Evolutionary conservation across 2,797 vertebrate genomes (phyloP), one percentile per base, ranked within the genome.

Genomic region (Pseudotriccus pelzelni): DNA sequence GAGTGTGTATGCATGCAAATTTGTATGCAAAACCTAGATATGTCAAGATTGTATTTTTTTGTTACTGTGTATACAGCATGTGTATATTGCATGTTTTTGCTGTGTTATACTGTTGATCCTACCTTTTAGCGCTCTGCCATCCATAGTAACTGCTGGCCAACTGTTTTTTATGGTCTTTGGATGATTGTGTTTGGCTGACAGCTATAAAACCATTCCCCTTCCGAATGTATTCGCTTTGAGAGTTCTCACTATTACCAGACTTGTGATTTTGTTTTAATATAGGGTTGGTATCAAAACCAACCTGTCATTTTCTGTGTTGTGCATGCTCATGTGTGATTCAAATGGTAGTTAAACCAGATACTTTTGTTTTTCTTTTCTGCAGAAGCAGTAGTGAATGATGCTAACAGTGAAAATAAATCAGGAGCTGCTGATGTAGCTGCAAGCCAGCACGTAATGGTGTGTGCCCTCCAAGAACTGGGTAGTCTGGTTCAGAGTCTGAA

Each of bases 391-490:
- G 98, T 99, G 97, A 99, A 99, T 76, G 99, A 99, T 91, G 97
- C 99, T 50, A 99, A 98, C 60, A 98, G 98, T 36, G 99, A 99
- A 96, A 99, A 99, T 96, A 99, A 99, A 92, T 98, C 98, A 0
- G 99, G 99, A 30, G 98, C 98, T 25, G 98, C 99, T 2, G 99
- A 99, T 67, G 98, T 99, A 18, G 99, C 99, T 34, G 99, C 99
- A 83, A 99, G 99, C 97, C 99, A 99, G 96, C 99, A 99, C 2
- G 99, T 99, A 39, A 99, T 99, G 99, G 99, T 99, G 90, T 99
- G 99, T 59, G 99, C 99, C 13, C 98, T 99, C 7, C 99, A 99
- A 91, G 99, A 99, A 78, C 98, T 99, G 34, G 99, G 99, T 62
- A 99, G 99, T 95, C 98, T 99, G 87, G 99, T 99, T 67, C 99